Evolutionary conservation across 2,888 invertebrate species (phyloP), one percentile per base, ranked within the genome.

Genomic region (Germaria angustata): DNA sequence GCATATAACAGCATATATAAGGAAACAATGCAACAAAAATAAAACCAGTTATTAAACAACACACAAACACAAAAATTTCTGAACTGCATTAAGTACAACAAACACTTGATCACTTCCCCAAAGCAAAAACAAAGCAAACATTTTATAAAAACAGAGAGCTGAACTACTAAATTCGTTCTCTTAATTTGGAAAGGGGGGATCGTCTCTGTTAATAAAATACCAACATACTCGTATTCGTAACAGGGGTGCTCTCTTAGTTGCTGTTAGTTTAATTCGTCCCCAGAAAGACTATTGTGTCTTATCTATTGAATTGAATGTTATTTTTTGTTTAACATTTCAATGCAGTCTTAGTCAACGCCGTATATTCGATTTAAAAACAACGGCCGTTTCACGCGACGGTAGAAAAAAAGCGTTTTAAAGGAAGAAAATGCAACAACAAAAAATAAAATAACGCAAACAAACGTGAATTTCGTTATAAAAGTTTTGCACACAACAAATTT

Each of bases 331-430:
- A 44, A 59, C 24, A 66, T 34, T 34, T 36, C 7, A 59, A 66
- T 61, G 46, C 2, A 57, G 46, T 17, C 41, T 86, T 83, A 87
- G 87, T 87, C 83, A 82, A 84, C 73, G 80, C 81, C 71, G 85
- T 72, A 59, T 84, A 84, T 86, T 85, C 86, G 87, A 87, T 82
- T 84, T 82, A 85, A 79, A 82, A 75, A 55, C 78, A 85, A 86
- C 86, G 86, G 86, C 86, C 87, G 86, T 86, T 85, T 81, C 77
- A 68, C 85, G 86, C 86, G 85, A 84, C 85, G 86, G 85, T 77
- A 77, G 82, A 85, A 84, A 79, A 77, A 82, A 53, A 53, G 75
- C 85, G 85, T 73, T 46, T 59, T 17, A 28, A 84, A 41, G 53
- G 7, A 57, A 36, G 22, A 39, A 76, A 73, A n/a, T n/a, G n/a